Conservation (phyloP, 2,888 invertebrate genomes). For the Tinea trinotella region DNA sequence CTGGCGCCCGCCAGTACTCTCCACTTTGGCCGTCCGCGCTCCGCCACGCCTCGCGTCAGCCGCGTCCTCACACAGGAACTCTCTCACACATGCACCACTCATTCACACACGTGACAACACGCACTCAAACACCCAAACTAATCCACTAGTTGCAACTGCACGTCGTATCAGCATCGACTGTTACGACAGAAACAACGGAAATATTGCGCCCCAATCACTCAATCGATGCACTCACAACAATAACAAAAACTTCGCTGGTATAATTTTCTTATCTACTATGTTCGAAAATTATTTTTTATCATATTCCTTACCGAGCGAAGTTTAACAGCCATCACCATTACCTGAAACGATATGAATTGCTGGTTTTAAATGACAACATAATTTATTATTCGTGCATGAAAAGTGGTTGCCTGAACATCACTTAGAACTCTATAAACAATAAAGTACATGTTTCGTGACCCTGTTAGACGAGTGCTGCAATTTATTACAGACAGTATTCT, state of each 20-base stretch:
- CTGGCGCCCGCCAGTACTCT: slow-evolving; percentile 48
- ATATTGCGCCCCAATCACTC: neutral
- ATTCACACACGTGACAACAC: slow-evolving; percentile 23
- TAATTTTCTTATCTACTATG: too few species aligned
- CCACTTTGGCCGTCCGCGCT: slow-evolving; percentile 33
- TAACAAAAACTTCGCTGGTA: too few species aligned
- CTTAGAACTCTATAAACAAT: neutral
- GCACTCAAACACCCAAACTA: slow-evolving; percentile 42
- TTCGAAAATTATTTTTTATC: too few species aligned
- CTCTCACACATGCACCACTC: slow-evolving; percentile 39
- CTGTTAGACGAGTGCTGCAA: slow-evolving; percentile 5
- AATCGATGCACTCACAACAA: too few species aligned
- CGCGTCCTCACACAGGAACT: slow-evolving; percentile 36
- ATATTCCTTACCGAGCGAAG: neutral
- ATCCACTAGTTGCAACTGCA: slow-evolving; percentile 55
- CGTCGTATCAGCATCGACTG: slow-evolving; percentile 29
- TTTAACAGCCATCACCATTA: neutral
- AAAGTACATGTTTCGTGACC: slow-evolving; percentile 9
- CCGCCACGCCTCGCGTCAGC: slow-evolving; percentile 39
- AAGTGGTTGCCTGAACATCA: neutral
- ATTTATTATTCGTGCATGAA: neutral
- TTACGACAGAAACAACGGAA: slow-evolving; percentile 3
- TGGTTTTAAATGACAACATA: neutral
- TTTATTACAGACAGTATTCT: slow-evolving; percentile 1
- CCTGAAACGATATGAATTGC: neutral